Percentiles rank a stretch among this genome's conserved stretches.
phyloP scores from a whole-genome alignment of 2,888 invertebrate genomes.

The Magallana nippona region DNA sequence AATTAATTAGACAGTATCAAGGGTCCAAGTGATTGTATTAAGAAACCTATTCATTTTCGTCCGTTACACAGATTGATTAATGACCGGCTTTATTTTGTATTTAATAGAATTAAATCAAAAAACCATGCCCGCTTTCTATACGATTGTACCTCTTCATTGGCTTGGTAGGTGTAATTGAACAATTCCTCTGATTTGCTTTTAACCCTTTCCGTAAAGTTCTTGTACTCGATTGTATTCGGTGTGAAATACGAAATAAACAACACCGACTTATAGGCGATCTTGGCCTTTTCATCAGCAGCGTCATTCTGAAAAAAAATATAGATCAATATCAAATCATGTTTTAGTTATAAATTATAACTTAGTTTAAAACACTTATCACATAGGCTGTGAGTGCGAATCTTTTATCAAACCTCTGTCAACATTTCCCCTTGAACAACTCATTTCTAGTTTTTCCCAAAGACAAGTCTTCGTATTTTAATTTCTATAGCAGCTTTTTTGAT shows the following conservation, averaged over 20 bases:
- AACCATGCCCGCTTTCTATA: too few species aligned
- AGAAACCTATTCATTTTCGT: too few species aligned
- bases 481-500: neutral
- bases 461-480: neutral
- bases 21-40: too few species aligned
- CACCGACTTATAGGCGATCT: slow-evolving; percentile 52
- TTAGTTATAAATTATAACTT: too few species aligned
- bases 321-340: neutral
- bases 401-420: neutral
- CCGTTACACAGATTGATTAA: too few species aligned
- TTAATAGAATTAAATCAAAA: too few species aligned
- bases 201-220: slow-evolving; percentile 51
- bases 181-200: slow-evolving; percentile 42
- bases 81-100: too few species aligned
- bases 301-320: slow-evolving; percentile 52
- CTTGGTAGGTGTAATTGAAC: slow-evolving; percentile 54
- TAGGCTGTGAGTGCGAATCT: too few species aligned
- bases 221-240: slow-evolving; percentile 51
- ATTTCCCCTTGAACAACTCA: too few species aligned
- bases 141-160: slow-evolving; percentile 51
- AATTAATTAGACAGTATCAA: too few species aligned
- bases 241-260: slow-evolving; percentile 60
- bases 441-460: too few species aligned
- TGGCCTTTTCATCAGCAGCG: slow-evolving; percentile 48
- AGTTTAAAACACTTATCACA: too few species aligned